phyloP scores from a whole-genome alignment of 2,888 invertebrate species.

The Aphodius granarius region DNA sequence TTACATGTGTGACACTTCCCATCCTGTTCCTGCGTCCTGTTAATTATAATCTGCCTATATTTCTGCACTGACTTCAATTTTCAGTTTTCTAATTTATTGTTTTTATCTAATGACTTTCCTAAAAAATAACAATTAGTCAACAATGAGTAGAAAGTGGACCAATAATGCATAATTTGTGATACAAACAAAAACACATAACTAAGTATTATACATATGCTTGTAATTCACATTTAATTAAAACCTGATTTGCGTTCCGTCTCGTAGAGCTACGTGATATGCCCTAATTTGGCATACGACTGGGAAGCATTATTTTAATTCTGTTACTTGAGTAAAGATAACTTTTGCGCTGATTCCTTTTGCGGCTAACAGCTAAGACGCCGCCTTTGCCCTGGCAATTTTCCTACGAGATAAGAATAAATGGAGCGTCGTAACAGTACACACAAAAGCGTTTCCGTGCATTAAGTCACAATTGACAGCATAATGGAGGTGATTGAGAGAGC shows the following conservation, averaged over 20 bases:
- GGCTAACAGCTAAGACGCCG: background rate
- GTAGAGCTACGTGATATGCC: background rate
- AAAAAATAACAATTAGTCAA: too few relatives aligned
- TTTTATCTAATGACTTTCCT: too few relatives aligned
- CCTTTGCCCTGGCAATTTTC: background rate
- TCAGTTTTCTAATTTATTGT: too few relatives aligned
- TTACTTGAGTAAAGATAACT: background rate
- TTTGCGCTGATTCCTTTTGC: background rate
- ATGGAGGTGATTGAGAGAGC: background rate
- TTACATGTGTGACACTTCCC: constrained; percentile 16
- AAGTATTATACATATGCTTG: too few relatives aligned
- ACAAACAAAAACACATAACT: too few relatives aligned
- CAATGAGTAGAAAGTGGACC: too few relatives aligned
- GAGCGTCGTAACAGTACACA: background rate
- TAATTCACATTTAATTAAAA: background rate
- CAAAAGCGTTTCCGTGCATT: constrained; percentile 10
- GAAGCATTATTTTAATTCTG: background rate
- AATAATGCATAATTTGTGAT: too few relatives aligned
- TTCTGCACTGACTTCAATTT: too few relatives aligned
- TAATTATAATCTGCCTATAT: too few relatives aligned
- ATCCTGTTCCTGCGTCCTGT: background rate
- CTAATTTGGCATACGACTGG: background rate
- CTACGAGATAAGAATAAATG: background rate
- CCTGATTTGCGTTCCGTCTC: background rate
- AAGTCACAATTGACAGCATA: constrained; percentile 9